phyloP scores from a whole-genome alignment of 2,888 invertebrate genomes.

The Sminthurides aquaticus region DNA sequence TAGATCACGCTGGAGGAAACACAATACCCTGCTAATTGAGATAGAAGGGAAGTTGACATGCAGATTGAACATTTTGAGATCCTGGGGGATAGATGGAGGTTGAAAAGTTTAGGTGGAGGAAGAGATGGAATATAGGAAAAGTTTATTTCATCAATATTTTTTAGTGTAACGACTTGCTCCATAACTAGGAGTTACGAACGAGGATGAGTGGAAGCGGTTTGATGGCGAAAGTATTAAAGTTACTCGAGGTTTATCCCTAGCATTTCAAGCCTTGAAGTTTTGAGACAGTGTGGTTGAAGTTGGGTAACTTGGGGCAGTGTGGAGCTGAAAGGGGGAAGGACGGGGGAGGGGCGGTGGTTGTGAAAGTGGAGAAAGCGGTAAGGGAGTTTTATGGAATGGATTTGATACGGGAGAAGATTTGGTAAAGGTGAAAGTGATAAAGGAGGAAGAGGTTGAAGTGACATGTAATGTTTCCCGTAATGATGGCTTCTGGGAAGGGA shows the following conservation, averaged over 20 bases:
- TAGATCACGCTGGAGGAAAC: background rate
- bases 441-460: constrained; percentile 28
- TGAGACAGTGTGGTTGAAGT: no score
- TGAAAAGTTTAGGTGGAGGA: background rate
- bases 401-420: no score
- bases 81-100: background rate
- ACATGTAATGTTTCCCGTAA: constrained; percentile 31
- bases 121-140: background rate
- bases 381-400: no score
- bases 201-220: no score
- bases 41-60: background rate
- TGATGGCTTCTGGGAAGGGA: constrained; percentile 21
- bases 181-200: no score
- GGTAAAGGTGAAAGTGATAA: constrained; percentile 31
- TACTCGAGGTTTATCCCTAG: no score
- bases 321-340: background rate
- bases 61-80: background rate
- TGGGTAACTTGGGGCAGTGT: no score
- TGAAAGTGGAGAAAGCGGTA: no score
- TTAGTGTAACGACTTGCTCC: background rate
- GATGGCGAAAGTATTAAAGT: no score
- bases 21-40: background rate
- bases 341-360: no score
- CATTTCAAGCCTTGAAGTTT: no score
- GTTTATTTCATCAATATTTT: background rate